Conservation (phyloP, 2,797 vertebrate genomes). For the Chiroxiphia lanceolata region DNA sequence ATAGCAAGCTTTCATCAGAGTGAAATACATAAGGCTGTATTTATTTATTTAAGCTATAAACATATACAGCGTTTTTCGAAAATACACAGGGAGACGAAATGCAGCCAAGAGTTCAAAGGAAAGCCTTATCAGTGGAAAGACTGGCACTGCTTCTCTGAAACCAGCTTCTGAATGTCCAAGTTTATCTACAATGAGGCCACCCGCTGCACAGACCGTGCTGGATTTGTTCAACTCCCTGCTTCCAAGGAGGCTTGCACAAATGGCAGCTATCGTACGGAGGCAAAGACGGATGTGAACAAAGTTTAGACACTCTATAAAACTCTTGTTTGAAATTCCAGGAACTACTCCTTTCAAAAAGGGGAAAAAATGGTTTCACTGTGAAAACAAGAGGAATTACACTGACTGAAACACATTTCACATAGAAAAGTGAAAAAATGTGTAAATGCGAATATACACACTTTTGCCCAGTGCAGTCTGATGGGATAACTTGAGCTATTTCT, state of each 20-base stretch:
- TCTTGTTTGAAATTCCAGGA: background rate
- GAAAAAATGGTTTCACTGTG: fast-evolving
- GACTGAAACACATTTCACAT: background rate
- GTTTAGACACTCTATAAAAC: background rate
- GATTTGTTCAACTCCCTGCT: fast-evolving
- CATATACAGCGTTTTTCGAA: background rate
- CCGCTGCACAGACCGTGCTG: fast-evolving
- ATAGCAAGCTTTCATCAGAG: background rate
- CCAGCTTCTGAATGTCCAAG: background rate
- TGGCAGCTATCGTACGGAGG: fast-evolving
- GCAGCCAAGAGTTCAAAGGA: conserved; percentile 5
- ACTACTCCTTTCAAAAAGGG: background rate
- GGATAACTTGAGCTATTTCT: background rate
- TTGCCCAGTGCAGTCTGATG: background rate
- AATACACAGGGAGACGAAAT: background rate
- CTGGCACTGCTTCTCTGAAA: background rate
- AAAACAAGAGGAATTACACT: background rate
- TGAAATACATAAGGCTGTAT: background rate
- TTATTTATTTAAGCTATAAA: background rate
- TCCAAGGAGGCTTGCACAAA: background rate
- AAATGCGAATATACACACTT: background rate
- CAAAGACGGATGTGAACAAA: background rate
- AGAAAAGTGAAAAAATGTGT: background rate
- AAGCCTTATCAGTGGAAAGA: background rate
- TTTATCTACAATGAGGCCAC: background rate